Base-by-base conservation (phyloP, 1,140 invertebrate genomes). In the Euwallacea fornicatus region DNA sequence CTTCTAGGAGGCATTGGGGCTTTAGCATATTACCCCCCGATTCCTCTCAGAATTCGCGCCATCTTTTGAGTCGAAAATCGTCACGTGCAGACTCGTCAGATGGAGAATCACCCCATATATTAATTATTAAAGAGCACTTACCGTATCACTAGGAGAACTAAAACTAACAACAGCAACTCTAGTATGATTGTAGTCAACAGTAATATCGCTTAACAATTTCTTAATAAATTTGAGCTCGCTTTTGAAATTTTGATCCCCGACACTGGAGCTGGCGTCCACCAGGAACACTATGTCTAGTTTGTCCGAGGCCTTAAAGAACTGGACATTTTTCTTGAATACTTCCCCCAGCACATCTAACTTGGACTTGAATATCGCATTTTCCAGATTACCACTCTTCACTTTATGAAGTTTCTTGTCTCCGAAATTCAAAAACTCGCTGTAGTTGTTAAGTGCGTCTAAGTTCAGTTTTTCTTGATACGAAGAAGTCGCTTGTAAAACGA, bases 221-320 rank as follows among this genome's bases (percentile, higher is more conserved):
- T 86, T 86, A 3, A 91, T 89, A 78, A 92, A 91, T 75, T 87
- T 89, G 43, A 91, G 77, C 78, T 91, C 90, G 73, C 88, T 88
- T 67, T 82, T 82, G 78, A 91, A 92, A 79, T 91, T 90, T 3
- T 84, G 81, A 55, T 83, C 79, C 2, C 90, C 90, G 2, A 91
- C 87, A 59, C 87, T 89, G 0, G 87, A 87, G 2, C 89, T 91
- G 21, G 86, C 86, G 77, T 91, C 90, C 7, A 92, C 86, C 11
- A 91, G 81, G 76, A 92, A 91, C 6, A 91, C 83, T 11, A 91
- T 78, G 76, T 92, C 90, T 54, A 89, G 76, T 16, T 78, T 77
- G 7, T 77, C 73, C n/a, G 75, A 73, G 15, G 75, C 73, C 75
- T 82, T 81, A 1, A 84, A 74, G 21, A 66, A 73, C 10, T 85